Evolutionary conservation across 2,113 vertebrate genomes (phyloP), one percentile per base, ranked within the genome.

Genomic region (Nestor notabilis): DNA sequence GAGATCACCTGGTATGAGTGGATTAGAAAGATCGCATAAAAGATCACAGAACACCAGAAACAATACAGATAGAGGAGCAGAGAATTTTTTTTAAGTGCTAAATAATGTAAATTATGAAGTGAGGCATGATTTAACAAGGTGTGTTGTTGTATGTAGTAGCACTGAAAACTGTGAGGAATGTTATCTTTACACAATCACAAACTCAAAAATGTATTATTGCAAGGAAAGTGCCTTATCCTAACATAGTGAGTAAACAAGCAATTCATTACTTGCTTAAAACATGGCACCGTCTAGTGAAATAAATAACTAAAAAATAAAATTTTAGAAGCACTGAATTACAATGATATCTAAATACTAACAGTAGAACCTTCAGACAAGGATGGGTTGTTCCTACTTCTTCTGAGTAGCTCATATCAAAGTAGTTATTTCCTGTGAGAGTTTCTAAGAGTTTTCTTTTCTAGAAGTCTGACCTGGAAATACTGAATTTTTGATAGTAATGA

Each of bases 1-100:
- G n/a, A n/a, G n/a, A n/a, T 83, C 29, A 47, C 95, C 39, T 93
- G 76, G 70, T 75, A 74, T 64, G 79, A 92, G 41, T 37, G 50
- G 29, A 92, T 95, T 93, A 86, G 90, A 83, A 94, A 19, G 13
- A 93, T 66, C 60, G 41, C 39, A 78, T 60, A 55, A 78, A 94
- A 96, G 82, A 96, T 83, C 83, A 90, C 10, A 90, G n/a, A 92
- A 81, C 3, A 28, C 18, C 58, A 86, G 46, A 83, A 82, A 90
- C 23, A 80, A 77, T 66, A 66, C 37, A 85, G 58, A 90, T 92
- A 55, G 31, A 85, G 20, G 24, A 91, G 28, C 25, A 94, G 31
- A 71, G 53, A 63, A 90, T 71, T 37, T 77, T 23, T 39, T 90
- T 2, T 60, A 81, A 66, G 37, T 71, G 29, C 17, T 64, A 15